Evolutionary conservation across 2,888 invertebrate species (phyloP), one percentile per base, ranked within the genome.

Genomic region (Leptura quadrifasciata): DNA sequence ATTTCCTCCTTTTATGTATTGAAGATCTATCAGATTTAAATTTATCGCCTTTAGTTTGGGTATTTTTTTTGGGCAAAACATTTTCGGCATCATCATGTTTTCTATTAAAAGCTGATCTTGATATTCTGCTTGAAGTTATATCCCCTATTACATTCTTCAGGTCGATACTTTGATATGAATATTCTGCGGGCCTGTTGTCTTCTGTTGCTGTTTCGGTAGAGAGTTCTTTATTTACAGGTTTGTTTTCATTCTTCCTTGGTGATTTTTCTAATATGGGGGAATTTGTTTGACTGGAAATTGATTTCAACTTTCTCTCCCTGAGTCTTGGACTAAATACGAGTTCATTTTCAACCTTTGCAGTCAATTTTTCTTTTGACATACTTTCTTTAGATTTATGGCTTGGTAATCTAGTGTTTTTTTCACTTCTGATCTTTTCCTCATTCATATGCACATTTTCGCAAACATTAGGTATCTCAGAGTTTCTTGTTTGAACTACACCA

Each of bases 1-100:
- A 71, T 5, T 61, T 52, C 52, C 61, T 47, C 20, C 71, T 60
- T 57, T 15, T 35, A 39, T 15, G 39, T 39, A 10, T 10, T 10
- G n/a, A 47, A 47, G 47, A 5, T 47, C n/a, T 47, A 47, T n/a
- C n/a, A 47, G 47, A 47, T 47, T 47, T 47, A n/a, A 5, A 47
- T 47, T n/a, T 47, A 47, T 47, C 47, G n/a, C n/a, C 12, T 3
- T 47, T 47, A 15, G 47, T 47, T 47, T n/a, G 12, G 12, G 2
- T n/a, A 47, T 12, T 6, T 47, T n/a, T 47, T 47, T 47, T 47
- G 1, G n/a, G 47, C n/a, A 47, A 0, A 47, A 47, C 47, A 47
- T 47, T 60, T 27, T 60, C 2, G n/a, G 27, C 2, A 1, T 18
- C 24, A 27, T 24, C n/a, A 8, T 6, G n/a, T 60, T 24, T 60